Base-by-base conservation (phyloP, 2,113 vertebrate species). In the Takifugu flavidus region DNA sequence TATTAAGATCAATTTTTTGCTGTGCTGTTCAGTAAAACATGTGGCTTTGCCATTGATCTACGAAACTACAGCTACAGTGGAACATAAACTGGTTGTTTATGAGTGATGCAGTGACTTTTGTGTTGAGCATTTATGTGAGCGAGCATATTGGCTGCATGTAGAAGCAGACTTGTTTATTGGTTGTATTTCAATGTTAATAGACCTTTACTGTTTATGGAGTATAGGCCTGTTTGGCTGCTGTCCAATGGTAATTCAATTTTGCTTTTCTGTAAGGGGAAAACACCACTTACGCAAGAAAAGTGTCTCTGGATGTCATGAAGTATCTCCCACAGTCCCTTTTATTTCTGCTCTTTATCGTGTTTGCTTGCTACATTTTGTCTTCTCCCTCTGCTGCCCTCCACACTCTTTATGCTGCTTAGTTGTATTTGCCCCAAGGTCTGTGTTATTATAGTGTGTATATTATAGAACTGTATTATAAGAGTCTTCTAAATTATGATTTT, bases 131-230 rank as follows among this genome's bases (percentile, higher is more conserved):
- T 73, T 52, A 67, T 75, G 28, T 72, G 56, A 74, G 44, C 59
- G 67, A 80, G 65, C 73, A 77, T 72, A 76, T 84, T 78, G 67
- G 46, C 52, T 73, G 52, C 59, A 25, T 75, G 67, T 74, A 71
- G 77, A 75, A 71, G 70, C 70, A 53, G 49, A 49, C 59, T 77
- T 76, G 65, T 80, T 80, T 77, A 78, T 82, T 70, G 79, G 65
- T 74, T 85, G 59, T 82, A 79, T 84, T 78, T 85, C 76, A 79
- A 46, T 75, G 76, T 84, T 84, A 82, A 88, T 78, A 82, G 75
- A 79, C 70, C 65, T 74, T 85, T 78, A 82, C 83, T 85, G 74
- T 86, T 88, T 83, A 85, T 85, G 80, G 79, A 85, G 77, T 82
- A 66, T 76, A 58, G 56, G 77, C 63, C 67, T 77, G 65, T 57